Evolutionary conservation across 2,797 vertebrate species (phyloP).

Genomic region (Tamandua tetradactyla): DNA sequence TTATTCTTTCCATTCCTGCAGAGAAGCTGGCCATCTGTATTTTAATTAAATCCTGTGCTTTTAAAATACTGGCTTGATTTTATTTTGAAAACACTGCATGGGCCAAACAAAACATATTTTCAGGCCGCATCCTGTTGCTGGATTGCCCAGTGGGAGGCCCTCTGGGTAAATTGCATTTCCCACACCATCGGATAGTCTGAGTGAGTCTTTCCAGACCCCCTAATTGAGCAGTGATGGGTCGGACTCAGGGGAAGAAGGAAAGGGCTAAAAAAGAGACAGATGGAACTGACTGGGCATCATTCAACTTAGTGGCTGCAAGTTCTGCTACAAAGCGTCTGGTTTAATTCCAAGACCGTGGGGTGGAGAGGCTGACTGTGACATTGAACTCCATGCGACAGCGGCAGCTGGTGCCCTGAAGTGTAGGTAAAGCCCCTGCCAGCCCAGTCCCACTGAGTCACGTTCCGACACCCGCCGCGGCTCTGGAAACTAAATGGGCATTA

Average conservation of each 20-base stretch:
- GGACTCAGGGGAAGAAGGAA: neutral
- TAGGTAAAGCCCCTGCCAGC: neutral
- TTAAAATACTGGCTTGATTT: constrained; percentile 15
- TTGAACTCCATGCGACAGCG: neutral
- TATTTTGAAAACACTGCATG: neutral
- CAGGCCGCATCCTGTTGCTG: neutral
- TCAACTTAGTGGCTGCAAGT: neutral
- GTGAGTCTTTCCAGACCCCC: neutral
- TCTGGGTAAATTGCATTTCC: neutral
- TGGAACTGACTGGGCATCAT: neutral
- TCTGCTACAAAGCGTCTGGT: neutral
- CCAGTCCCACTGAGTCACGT: accelerated
- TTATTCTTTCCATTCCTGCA: neutral
- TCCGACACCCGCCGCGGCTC: neutral
- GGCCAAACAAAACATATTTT: neutral
- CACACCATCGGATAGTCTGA: no score
- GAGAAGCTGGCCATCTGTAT: neutral
- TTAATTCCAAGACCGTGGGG: neutral
- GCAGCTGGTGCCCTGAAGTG: neutral
- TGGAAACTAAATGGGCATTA: neutral
- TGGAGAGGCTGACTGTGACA: neutral
- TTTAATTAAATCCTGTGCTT: neutral
- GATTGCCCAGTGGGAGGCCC: neutral
- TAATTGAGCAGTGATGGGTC: neutral
- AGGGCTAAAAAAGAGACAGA: neutral